A percentile compares a stretch with the other conserved stretches of the same genome.
These are phyloP conservation scores for Phalacrocorax brasilianus DNA, from an alignment of 2,113 vertebrate genomes.

Conservation along the genomic window DNA sequence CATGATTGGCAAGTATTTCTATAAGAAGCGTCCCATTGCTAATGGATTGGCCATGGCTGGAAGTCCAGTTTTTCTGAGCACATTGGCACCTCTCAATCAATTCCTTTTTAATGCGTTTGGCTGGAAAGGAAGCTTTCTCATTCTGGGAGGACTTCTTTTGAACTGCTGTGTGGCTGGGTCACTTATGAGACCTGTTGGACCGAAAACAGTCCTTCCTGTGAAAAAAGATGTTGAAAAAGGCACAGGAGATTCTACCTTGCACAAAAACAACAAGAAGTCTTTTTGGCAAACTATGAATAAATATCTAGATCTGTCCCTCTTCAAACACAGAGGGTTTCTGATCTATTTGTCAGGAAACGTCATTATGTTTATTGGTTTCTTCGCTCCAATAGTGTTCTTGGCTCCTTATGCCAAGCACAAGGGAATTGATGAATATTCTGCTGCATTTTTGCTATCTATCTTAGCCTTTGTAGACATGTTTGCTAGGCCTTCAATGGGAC, in stretches of 20 bases:
- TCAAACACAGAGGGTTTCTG: constrained; percentile 94
- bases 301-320: constrained; percentile 91
- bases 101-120: constrained; percentile 92
- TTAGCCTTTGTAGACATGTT: constrained; percentile 97
- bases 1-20: constrained; percentile 97
- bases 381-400: constrained; percentile 94
- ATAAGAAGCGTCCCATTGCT: constrained; percentile 90
- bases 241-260: neutral
- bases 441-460: constrained; percentile 92
- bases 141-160: constrained; percentile 89
- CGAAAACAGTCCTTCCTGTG: constrained; percentile 9
- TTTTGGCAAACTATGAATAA: constrained; percentile 81
- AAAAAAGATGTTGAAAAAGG: constrained; percentile 76
- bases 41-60: constrained; percentile 97
- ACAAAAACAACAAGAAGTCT: constrained; percentile 68
- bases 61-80: constrained; percentile 96
- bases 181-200: constrained; percentile 90
- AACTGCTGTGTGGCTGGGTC: constrained; percentile 93
- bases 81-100: constrained; percentile 94
- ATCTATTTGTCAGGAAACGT: constrained; percentile 96
- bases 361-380: constrained; percentile 97
- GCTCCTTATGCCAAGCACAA: constrained; percentile 92
- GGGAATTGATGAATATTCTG: constrained; percentile 91
- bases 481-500: constrained; percentile 88
- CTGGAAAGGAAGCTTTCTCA: constrained; percentile 95